Percentiles rank a stretch among this genome's conserved stretches.
Conservation (phyloP, 2,113 vertebrate genomes). For the Pampusana beccarii region DNA sequence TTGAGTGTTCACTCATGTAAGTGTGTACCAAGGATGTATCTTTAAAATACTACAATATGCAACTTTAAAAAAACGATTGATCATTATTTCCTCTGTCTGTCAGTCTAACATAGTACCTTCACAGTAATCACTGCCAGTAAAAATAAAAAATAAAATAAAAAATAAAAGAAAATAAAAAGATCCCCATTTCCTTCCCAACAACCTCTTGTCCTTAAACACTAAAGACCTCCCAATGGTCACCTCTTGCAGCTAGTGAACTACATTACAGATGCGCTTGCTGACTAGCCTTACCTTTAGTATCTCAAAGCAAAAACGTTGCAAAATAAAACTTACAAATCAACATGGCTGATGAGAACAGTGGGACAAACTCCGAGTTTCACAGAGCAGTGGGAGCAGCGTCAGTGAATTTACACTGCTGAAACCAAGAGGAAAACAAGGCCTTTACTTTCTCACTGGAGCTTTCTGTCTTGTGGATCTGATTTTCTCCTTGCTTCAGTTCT, state of each 20-base stretch:
- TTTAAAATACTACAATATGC: background rate
- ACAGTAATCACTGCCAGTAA: background rate
- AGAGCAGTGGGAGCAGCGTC: background rate
- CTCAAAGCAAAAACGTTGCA: slow-evolving; percentile 51
- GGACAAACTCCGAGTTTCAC: background rate
- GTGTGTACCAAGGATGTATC: background rate
- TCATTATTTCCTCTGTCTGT: background rate
- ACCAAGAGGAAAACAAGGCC: background rate
- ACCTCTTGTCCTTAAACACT: slow-evolving; percentile 25
- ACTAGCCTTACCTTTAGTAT: slow-evolving; percentile 17
- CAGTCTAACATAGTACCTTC: background rate
- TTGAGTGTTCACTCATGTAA: background rate
- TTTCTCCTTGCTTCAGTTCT: background rate
- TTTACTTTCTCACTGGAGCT: background rate
- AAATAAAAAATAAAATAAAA: background rate
- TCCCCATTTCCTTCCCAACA: background rate
- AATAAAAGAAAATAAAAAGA: too few species aligned
- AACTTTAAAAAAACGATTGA: background rate
- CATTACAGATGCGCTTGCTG: slow-evolving; percentile 22
- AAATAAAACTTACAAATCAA: slow-evolving; percentile 9
- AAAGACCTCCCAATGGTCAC: slow-evolving; percentile 10
- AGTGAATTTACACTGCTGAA: background rate
- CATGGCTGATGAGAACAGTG: background rate
- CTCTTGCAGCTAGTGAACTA: background rate
- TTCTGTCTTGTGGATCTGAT: background rate